A percentile compares a stretch with the other conserved stretches of the same genome.
These are phyloP conservation scores for Pyrocephalus nanus DNA, from an alignment of 2,797 vertebrate genomes.

Conservation along the genomic window DNA sequence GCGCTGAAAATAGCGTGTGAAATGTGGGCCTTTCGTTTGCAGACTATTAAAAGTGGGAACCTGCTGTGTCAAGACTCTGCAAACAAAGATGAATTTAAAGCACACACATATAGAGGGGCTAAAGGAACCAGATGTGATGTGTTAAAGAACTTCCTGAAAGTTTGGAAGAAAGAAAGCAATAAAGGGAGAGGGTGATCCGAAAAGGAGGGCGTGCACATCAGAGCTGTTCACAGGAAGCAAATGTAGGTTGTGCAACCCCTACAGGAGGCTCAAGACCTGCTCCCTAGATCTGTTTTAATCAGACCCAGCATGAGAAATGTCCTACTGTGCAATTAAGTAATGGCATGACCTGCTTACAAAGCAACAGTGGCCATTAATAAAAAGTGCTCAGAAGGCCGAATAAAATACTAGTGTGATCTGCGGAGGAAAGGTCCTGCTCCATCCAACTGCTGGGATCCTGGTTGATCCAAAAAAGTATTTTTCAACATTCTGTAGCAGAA, in stretches of 20 bases:
- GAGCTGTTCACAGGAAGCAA: not conserved
- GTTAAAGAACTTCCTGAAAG: constrained; percentile 24
- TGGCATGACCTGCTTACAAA: constrained; percentile 30
- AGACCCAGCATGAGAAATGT: not conserved
- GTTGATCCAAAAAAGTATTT: not conserved
- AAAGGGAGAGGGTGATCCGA: not conserved
- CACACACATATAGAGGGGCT: constrained; percentile 39
- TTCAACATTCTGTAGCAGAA: not conserved
- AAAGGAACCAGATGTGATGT: constrained; percentile 27
- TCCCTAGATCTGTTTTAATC: not conserved
- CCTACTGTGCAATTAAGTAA: constrained; percentile 25
- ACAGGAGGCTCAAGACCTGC: not conserved
- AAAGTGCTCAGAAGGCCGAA: not conserved
- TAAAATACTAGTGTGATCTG: not conserved
- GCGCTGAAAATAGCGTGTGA: constrained; percentile 58
- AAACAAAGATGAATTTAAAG: constrained; percentile 64
- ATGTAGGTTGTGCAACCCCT: not conserved
- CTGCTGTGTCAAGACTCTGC: constrained; percentile 49
- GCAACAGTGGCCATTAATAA: constrained; percentile 2
- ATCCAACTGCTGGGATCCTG: not conserved
- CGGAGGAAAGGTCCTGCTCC: not conserved
- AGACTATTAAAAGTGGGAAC: constrained; percentile 61
- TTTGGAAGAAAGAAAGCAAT: constrained; percentile 5
- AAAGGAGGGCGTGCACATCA: not conserved
- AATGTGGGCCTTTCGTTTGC: constrained; percentile 63